These are phyloP conservation scores for Pterocles gutturalis DNA, from an alignment of 2,113 vertebrate genomes.

Conservation along the genomic window DNA sequence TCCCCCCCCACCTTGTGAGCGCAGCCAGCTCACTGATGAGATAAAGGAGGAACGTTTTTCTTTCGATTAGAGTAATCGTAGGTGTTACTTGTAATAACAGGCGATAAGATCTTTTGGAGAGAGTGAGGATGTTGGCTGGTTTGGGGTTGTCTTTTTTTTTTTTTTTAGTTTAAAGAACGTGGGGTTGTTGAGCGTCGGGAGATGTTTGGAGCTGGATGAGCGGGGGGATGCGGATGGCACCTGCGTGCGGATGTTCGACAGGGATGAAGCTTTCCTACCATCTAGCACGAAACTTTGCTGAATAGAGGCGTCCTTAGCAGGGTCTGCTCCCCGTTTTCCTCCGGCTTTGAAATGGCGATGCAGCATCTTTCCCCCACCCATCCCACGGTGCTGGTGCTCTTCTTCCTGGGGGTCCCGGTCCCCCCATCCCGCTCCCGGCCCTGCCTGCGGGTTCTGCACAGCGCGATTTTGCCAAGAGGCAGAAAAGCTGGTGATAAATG, in stretches of 20 bases:
- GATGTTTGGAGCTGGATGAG: not conserved
- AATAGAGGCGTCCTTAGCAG: not conserved
- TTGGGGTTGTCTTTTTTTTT: not conserved
- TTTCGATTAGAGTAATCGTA: slow-evolving; percentile 44
- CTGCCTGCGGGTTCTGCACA: accelerated
- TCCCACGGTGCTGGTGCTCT: accelerated
- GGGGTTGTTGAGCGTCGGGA: accelerated
- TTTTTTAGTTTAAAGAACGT: not conserved
- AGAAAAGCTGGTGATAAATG: not conserved
- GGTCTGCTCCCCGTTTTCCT: not conserved
- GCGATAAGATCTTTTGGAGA: slow-evolving; percentile 43
- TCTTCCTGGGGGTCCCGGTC: not conserved
- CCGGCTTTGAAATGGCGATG: not conserved
- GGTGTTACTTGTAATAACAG: slow-evolving; percentile 57
- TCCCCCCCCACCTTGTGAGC: not conserved
- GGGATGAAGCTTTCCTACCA: not conserved
- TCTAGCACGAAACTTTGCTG: accelerated
- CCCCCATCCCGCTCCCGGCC: no score
- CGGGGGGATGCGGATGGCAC: accelerated
- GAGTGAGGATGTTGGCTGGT: slow-evolving; percentile 7
- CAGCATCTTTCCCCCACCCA: not conserved
- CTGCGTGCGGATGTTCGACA: accelerated
- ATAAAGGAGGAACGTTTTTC: slow-evolving; percentile 6
- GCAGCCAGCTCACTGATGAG: not conserved
- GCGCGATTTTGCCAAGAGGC: not conserved